phyloP scores from a whole-genome alignment of 53 echinoderm and acorn worm genomes.

The Actinopyga echinites region DNA sequence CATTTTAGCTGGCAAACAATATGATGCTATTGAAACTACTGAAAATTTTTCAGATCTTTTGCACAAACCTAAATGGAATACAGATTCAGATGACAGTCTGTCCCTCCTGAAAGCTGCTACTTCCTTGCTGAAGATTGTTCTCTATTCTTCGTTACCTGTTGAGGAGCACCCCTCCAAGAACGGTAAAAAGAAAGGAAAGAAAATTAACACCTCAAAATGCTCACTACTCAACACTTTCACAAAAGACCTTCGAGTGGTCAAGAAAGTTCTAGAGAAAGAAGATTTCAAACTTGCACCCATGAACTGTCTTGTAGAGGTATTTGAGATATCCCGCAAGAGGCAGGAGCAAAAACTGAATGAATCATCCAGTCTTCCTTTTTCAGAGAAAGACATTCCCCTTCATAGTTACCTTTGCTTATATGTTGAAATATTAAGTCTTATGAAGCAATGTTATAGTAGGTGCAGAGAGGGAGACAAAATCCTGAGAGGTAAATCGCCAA shows the following conservation, averaged over 20 bases:
- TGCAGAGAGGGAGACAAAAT: conserved; percentile 7
- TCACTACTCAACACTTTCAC: not conserved
- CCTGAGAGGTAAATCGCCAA: conserved; percentile 2
- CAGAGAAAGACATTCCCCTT: not conserved
- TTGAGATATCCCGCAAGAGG: conserved; percentile 70
- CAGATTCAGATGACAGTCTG: not conserved
- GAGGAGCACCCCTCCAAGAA: conserved; percentile 1
- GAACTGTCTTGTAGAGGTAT: conserved; percentile 60
- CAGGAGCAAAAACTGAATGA: conserved; percentile 34
- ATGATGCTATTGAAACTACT: conserved; percentile 12
- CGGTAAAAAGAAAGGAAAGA: conserved; percentile 26
- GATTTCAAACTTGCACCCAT: conserved; percentile 8
- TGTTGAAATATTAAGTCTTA: not conserved
- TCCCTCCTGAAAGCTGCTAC: not conserved
- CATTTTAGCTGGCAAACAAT: conserved; percentile 10
- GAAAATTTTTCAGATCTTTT: not conserved
- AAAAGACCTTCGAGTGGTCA: conserved; percentile 2
- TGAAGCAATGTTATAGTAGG: not conserved
- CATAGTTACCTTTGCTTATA: not conserved
- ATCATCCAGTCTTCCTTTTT: not conserved
- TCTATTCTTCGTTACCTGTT: not conserved
- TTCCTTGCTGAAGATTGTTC: conserved; percentile 5
- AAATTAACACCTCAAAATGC: conserved; percentile 27
- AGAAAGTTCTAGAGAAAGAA: conserved; percentile 56
- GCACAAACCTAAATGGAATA: not conserved